These are phyloP conservation scores for Onychomys arenicola DNA, from an alignment of 2,797 vertebrate genomes.

Conservation along the genomic window DNA sequence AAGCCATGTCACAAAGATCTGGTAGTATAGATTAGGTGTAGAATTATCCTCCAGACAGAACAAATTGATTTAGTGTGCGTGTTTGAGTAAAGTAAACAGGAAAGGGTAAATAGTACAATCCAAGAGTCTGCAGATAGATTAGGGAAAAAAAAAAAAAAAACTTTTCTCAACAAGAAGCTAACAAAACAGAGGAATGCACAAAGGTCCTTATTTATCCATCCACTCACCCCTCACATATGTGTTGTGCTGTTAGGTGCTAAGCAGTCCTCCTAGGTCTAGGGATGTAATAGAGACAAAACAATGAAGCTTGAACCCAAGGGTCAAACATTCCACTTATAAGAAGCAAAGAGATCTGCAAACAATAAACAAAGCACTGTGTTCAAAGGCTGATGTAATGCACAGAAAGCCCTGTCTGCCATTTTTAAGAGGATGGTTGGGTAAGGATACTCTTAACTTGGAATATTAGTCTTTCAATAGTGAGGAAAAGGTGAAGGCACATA, in stretches of 20 bases:
- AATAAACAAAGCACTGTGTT: neutral
- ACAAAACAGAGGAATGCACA: neutral
- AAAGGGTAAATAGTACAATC: conserved; percentile 65
- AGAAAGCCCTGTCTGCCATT: neutral
- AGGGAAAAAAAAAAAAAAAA: neutral
- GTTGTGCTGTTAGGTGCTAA: neutral
- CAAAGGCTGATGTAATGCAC: neutral
- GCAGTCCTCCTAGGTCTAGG: neutral
- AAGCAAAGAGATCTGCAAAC: neutral
- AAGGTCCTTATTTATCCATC: conserved; percentile 30
- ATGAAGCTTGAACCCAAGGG: conserved; percentile 4
- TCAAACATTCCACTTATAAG: neutral
- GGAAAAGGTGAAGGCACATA: neutral
- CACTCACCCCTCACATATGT: neutral
- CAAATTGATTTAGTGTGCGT: conserved; percentile 72
- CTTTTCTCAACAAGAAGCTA: conserved; percentile 57
- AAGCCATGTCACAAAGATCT: conserved; percentile 47
- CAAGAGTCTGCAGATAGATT: conserved; percentile 58
- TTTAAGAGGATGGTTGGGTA: neutral
- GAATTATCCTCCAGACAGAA: conserved; percentile 58
- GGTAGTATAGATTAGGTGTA: conserved; percentile 17
- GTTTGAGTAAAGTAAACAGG: conserved; percentile 67
- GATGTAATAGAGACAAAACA: neutral
- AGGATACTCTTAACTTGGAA: neutral
- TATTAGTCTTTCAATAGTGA: neutral